Percentiles rank a stretch among this genome's conserved stretches.
Conservation (phyloP, 2,888 invertebrate species). For the Epinotia nisella region DNA sequence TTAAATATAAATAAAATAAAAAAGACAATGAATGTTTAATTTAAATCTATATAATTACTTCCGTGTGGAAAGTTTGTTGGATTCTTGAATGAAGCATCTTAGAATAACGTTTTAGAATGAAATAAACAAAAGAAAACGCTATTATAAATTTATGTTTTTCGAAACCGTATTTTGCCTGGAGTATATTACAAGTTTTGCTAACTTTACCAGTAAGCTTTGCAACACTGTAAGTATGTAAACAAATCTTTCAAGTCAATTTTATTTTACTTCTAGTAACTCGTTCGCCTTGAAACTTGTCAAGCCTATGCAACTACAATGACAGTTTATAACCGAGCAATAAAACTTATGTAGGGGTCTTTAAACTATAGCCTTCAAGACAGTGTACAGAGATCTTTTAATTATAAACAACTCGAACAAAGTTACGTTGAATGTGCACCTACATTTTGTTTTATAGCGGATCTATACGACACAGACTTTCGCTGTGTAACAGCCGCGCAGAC, state of each 20-base stretch:
- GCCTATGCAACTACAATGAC: conserved; percentile 4
- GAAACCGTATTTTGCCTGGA: no score
- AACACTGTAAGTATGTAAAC: conserved; percentile 27
- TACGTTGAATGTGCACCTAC: not conserved
- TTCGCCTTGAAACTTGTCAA: conserved; percentile 24
- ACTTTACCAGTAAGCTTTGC: conserved; percentile 12
- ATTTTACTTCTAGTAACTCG: conserved; percentile 16
- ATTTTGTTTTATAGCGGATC: not conserved
- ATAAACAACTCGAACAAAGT: not conserved
- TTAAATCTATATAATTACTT: no score
- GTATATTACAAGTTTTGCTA: conserved; percentile 55
- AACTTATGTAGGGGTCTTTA: not conserved
- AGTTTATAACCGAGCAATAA: conserved; percentile 8
- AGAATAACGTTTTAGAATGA: no score
- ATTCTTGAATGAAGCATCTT: no score
- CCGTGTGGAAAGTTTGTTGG: no score
- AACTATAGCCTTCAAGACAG: not conserved
- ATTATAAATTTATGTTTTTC: no score
- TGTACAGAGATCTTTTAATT: not conserved
- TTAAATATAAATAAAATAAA: no score
- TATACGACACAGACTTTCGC: not conserved
- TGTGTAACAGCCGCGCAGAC: no score
- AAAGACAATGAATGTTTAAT: no score
- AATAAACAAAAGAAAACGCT: no score
- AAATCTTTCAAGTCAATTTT: conserved; percentile 18